Percentiles rank a stretch among this genome's conserved stretches.
Evolutionary conservation across 2,888 invertebrate species (phyloP).

Genomic region (Electrophaes corylata): DNA sequence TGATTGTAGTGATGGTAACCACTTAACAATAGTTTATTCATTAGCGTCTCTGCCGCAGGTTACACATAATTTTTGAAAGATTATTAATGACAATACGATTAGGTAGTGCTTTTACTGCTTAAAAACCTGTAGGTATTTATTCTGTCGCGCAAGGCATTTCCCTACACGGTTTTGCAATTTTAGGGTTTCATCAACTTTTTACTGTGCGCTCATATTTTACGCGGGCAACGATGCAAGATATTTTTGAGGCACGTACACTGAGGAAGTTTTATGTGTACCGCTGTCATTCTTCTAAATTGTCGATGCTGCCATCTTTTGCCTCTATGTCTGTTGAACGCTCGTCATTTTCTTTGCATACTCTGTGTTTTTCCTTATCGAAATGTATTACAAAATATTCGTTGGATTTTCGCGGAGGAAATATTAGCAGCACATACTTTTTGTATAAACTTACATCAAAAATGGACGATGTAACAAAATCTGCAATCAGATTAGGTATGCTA

Average conservation of each 20-base stretch:
- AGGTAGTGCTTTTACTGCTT: not conserved
- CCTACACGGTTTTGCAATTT: conserved; percentile 29
- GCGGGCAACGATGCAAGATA: conserved; percentile 10
- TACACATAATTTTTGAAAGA: too few species aligned
- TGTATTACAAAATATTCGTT: not conserved
- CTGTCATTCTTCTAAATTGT: conserved; percentile 23
- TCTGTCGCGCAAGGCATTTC: conserved; percentile 17
- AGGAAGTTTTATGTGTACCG: conserved; percentile 23
- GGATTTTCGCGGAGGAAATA: too few species aligned
- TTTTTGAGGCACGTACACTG: conserved; percentile 26
- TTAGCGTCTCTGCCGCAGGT: too few species aligned
- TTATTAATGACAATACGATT: too few species aligned
- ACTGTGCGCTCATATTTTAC: conserved; percentile 29
- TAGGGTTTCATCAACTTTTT: conserved; percentile 33
- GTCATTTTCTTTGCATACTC: conserved; percentile 2
- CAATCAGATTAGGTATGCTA: too few species aligned
- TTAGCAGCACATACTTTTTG: too few species aligned
- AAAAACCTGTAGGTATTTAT: not conserved
- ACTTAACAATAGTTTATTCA: too few species aligned
- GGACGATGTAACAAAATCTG: too few species aligned
- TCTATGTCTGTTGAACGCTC: conserved; percentile 3
- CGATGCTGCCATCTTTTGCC: conserved; percentile 1
- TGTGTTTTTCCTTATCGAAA: not conserved
- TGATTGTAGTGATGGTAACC: too few species aligned
- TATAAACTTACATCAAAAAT: too few species aligned